Conservation (phyloP, 2,888 invertebrate species). For the Spatulosminthurus flaviceps region DNA sequence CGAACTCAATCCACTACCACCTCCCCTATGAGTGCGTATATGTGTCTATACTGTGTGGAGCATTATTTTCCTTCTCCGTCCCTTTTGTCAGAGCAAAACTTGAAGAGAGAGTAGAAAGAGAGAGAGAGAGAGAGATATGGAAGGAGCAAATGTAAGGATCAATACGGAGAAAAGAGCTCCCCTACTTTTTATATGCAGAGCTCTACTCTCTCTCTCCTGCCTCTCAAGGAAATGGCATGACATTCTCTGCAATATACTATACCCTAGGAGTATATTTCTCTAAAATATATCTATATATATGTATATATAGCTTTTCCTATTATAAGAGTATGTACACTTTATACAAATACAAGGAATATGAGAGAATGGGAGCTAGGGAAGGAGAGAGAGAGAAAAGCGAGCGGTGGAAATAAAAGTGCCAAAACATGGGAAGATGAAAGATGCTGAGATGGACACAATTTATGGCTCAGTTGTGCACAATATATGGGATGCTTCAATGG, state of each 20-base stretch:
- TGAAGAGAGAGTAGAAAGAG: not conserved
- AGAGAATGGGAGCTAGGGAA: not conserved
- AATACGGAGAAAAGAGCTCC: not conserved
- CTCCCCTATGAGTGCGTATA: not conserved
- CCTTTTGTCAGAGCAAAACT: not conserved
- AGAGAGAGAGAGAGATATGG: not conserved
- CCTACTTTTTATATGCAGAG: no score
- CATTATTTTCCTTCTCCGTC: no score
- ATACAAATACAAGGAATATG: not conserved
- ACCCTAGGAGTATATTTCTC: no score
- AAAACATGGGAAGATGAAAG: slow-evolving; percentile 62
- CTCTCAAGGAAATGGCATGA: no score
- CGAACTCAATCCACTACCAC: no score
- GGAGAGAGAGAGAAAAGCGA: not conserved
- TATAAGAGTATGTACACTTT: no score
- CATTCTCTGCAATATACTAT: no score
- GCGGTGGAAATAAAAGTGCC: slow-evolving; percentile 57
- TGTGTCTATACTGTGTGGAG: no score
- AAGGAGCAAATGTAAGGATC: not conserved
- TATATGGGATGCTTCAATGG: slow-evolving; percentile 53
- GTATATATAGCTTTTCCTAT: no score
- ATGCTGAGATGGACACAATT: slow-evolving; percentile 63
- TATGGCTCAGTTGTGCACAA: slow-evolving; percentile 60
- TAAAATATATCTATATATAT: no score
- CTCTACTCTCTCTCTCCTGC: no score